phyloP scores from a whole-genome alignment of 2,888 invertebrate genomes.

The Microctonus hyperodae region DNA sequence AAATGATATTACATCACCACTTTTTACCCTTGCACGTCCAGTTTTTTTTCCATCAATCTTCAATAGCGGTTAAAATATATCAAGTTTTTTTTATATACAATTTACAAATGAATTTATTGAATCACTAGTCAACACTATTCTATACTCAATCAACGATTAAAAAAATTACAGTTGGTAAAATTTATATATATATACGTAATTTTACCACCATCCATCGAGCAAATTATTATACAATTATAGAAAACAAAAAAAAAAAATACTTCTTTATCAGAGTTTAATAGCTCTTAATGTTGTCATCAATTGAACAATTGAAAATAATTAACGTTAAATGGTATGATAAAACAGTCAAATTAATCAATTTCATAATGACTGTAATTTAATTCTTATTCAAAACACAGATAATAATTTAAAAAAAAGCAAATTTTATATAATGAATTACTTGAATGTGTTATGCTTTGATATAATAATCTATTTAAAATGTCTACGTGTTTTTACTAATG shows the following conservation, averaged over 20 bases:
- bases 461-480: constrained; percentile 49
- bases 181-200: constrained; percentile 1
- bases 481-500: constrained; percentile 47
- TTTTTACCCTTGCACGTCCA: not conserved
- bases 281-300: not conserved
- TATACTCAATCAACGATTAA: constrained; percentile 7
- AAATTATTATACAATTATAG: not conserved
- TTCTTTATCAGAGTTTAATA: not conserved
- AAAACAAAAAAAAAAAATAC: not conserved
- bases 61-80: not conserved
- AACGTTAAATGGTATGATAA: not conserved
- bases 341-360: not conserved
- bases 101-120: not conserved
- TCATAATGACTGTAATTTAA: not conserved
- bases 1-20: not conserved
- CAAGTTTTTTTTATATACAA: not conserved
- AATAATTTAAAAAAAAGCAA: constrained; percentile 14
- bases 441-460: constrained; percentile 59
- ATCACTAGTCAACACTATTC: constrained; percentile 10
- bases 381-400: not conserved
- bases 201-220: not conserved
- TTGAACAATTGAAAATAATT: not conserved
- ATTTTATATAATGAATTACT: constrained; percentile 45
- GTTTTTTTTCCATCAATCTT: no score
- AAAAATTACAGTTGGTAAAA: not conserved